These are phyloP conservation scores for Gymnoscopelus braueri DNA, from an alignment of 2,797 vertebrate species.

Conservation along the genomic window DNA sequence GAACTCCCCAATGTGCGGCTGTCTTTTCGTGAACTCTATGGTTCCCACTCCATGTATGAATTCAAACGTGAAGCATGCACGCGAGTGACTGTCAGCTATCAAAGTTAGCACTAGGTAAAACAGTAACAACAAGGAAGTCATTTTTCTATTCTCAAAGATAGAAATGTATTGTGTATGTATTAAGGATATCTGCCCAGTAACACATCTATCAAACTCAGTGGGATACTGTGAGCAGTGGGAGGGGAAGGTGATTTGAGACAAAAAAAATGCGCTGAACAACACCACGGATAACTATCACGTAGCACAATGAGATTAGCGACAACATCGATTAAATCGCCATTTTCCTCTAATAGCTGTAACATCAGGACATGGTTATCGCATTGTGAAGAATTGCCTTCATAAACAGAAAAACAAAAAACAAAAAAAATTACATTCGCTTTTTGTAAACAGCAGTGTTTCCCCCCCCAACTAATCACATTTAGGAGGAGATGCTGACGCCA, in stretches of 20 bases:
- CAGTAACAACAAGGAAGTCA: constrained; percentile 36
- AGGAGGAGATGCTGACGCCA: constrained; percentile 49
- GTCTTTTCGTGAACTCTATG: constrained; percentile 12
- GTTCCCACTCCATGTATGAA: too few relatives aligned
- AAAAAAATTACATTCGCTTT: constrained; percentile 13
- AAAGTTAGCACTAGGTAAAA: constrained; percentile 29
- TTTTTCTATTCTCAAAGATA: constrained; percentile 37
- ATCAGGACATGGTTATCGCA: neutral
- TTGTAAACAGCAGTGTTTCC: constrained; percentile 28
- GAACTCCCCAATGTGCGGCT: too few relatives aligned
- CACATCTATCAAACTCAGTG: constrained; percentile 35
- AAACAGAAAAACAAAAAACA: neutral
- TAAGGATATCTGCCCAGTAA: constrained; percentile 25
- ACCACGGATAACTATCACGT: too few relatives aligned
- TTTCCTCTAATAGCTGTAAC: neutral
- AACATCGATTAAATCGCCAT: constrained; percentile 8
- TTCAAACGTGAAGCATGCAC: constrained; percentile 22
- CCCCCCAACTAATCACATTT: constrained; percentile 57
- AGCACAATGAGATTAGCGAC: constrained; percentile 13
- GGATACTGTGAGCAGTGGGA: neutral
- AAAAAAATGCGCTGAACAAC: neutral
- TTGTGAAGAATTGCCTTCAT: constrained; percentile 6
- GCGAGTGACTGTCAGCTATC: constrained; percentile 25
- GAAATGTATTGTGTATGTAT: constrained; percentile 29
- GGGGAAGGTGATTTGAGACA: constrained; percentile 17